These are phyloP conservation scores for Osmerus mordax DNA, from an alignment of 2,113 vertebrate species.

Conservation along the genomic window DNA sequence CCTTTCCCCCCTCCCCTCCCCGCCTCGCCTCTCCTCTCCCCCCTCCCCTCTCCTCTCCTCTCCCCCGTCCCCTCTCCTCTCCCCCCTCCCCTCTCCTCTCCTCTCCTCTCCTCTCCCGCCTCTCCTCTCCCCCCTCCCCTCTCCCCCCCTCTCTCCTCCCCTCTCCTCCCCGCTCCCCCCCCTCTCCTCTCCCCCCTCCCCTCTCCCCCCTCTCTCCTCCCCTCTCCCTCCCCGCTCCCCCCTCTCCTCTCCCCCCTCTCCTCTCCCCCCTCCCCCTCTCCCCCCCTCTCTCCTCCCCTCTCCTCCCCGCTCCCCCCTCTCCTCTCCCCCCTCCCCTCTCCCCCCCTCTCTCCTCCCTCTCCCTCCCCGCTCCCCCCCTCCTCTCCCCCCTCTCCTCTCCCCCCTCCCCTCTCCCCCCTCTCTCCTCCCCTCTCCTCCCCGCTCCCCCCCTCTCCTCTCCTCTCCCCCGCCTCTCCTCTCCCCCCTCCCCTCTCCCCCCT, in stretches of 20 bases:
- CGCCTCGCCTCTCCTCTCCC: too few relatives aligned
- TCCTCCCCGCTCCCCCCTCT: too few relatives aligned
- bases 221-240: not conserved
- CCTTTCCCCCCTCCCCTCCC: too few relatives aligned
- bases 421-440: not conserved
- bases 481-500: not conserved
- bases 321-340: not conserved
- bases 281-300: not conserved
- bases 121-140: not conserved
- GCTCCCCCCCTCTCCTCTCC: not conserved
- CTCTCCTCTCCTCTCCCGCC: not conserved
- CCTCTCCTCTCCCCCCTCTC: conserved; percentile 9
- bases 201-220: conserved; percentile 10
- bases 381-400: too few relatives aligned
- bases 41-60: too few relatives aligned
- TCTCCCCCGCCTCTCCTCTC: not conserved
- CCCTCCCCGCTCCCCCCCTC: too few relatives aligned
- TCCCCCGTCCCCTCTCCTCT: too few relatives aligned
- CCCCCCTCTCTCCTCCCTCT: too few relatives aligned
- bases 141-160: too few relatives aligned
- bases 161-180: not conserved
- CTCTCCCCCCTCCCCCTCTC: not conserved
- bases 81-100: not conserved
- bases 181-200: not conserved
- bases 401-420: too few relatives aligned